Evolutionary conservation across 2,113 vertebrate genomes (phyloP).

Genomic region (Siniperca knerii): DNA sequence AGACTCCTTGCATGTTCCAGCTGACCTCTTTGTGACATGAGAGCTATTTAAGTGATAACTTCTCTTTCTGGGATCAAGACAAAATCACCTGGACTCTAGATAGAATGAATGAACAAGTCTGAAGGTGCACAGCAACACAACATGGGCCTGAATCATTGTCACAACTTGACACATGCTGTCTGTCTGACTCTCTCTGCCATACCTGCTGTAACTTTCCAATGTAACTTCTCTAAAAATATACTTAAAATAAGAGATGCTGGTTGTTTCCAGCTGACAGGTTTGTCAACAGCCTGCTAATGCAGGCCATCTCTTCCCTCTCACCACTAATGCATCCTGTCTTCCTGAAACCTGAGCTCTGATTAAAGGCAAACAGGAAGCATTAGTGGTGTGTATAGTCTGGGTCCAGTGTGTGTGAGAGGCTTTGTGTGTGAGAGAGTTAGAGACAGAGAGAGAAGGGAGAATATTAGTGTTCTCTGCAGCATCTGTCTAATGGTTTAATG

Average conservation of each 20-base stretch:
- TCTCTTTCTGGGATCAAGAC: neutral
- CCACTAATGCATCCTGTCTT: slow-evolving; percentile 80
- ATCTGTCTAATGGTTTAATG: slow-evolving; percentile 70
- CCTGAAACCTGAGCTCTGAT: slow-evolving; percentile 81
- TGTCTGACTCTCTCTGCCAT: neutral
- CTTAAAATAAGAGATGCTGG: slow-evolving; percentile 19
- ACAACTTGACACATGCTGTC: neutral
- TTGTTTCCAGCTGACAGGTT: slow-evolving; percentile 44
- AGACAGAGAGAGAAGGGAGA: slow-evolving; percentile 36
- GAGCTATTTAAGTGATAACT: neutral
- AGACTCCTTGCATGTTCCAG: neutral
- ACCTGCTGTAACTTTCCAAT: slow-evolving; percentile 3
- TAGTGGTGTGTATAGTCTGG: slow-evolving; percentile 59
- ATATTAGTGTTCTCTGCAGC: slow-evolving; percentile 57
- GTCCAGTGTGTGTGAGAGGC: slow-evolving; percentile 42
- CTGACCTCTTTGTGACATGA: neutral
- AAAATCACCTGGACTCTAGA: neutral
- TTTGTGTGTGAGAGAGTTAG: slow-evolving; percentile 41
- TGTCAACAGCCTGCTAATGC: slow-evolving; percentile 67
- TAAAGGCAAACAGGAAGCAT: slow-evolving; percentile 82
- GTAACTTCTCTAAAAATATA: slow-evolving; percentile 18
- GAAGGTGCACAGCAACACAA: neutral
- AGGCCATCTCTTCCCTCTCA: slow-evolving; percentile 47
- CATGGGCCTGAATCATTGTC: neutral
- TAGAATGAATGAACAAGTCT: neutral